These are phyloP conservation scores for Melanostoma mellinum DNA, from an alignment of 2,888 invertebrate genomes.

Conservation along the genomic window DNA sequence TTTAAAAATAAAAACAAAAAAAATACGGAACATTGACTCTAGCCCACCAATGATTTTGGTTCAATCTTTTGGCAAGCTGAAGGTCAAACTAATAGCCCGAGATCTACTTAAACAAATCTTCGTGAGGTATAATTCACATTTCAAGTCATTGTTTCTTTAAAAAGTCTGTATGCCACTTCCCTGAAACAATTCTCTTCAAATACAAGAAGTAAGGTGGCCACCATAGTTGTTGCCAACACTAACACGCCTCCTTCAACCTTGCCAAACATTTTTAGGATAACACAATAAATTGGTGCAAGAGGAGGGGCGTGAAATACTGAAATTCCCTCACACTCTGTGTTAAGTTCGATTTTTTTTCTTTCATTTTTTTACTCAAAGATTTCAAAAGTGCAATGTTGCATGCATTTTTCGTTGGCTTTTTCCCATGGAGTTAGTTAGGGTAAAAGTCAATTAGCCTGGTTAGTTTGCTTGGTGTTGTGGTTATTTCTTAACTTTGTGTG, in stretches of 20 bases:
- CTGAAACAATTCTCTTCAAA: slow-evolving; percentile 39
- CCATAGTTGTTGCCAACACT: slow-evolving; percentile 24
- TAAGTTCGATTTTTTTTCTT: slow-evolving; percentile 23
- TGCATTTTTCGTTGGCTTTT: slow-evolving; percentile 44
- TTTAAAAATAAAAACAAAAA: slow-evolving; percentile 15
- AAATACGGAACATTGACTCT: slow-evolving; percentile 59
- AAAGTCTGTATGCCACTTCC: neutral
- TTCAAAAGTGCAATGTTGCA: slow-evolving; percentile 72
- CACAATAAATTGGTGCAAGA: slow-evolving; percentile 36
- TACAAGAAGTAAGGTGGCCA: slow-evolving; percentile 23
- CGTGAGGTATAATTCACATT: slow-evolving; percentile 22
- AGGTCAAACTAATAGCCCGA: slow-evolving; percentile 11
- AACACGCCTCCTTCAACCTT: slow-evolving; percentile 59
- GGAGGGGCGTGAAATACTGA: slow-evolving; percentile 64
- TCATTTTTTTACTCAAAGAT: slow-evolving; percentile 12
- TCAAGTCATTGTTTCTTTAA: slow-evolving; percentile 18
- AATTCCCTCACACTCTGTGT: slow-evolving; percentile 50
- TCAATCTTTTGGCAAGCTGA: slow-evolving; percentile 22
- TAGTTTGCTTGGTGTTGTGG: slow-evolving; percentile 32
- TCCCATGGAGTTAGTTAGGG: slow-evolving; percentile 54
- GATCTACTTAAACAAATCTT: slow-evolving; percentile 2
- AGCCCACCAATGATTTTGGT: slow-evolving; percentile 26
- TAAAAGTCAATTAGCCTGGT: slow-evolving; percentile 70
- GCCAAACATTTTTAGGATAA: slow-evolving; percentile 49
- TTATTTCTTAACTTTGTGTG: slow-evolving; percentile 57